Base-by-base conservation (phyloP, 2,888 invertebrate species). In the Thymelicus acteon region DNA sequence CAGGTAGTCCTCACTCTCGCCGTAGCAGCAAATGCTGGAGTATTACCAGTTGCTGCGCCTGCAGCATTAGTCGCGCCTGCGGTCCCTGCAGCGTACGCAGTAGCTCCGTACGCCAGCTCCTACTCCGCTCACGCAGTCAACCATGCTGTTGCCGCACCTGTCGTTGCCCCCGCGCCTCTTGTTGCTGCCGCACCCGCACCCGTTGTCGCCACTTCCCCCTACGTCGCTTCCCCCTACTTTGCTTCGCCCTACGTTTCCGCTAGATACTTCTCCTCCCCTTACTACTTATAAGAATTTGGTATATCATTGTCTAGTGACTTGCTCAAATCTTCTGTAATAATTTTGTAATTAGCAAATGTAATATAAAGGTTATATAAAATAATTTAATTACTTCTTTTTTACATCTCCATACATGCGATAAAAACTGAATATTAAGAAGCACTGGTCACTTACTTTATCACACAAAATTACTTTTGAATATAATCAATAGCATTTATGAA, bases 51-150 rank as follows among this genome's bases (percentile, higher is more conserved):
- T 19, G 87, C 84, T 48, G 87, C 90, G 0, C 89, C 88, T 60
- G 91, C 83, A 73, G 96, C 96, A 62, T 95, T 96, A 72, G 90
- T 87, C 67, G 90, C 84, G 72, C 95, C 95, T 44, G 87, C 79
- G 67, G 95, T 96, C 54, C 90, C 88, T n/a, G 91, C 84, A 68
- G 95, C 95, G 5, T 94, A 95, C 66, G 94, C 95, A 71, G 93
- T 96, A 5, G 96, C 96, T 0, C 96, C 97, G 4, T 96, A 96
- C 78, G 97, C 97, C 67, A 95, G 95, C 77, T 96, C 96, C 13
- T 97, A 96, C 89, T 96, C 96, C 72, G 96, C 96, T 0, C 97
- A 96, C 79, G 93, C 95, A 24, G 94, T 97, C 70, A 96, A 97
- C 89, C 97, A 97, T 79, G 97, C 97, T 0, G 94, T 96, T 5